Evolutionary conservation across 23 tunicate genomes (phyloP).

Genomic region (Oikopleura vanhoeffeni): DNA sequence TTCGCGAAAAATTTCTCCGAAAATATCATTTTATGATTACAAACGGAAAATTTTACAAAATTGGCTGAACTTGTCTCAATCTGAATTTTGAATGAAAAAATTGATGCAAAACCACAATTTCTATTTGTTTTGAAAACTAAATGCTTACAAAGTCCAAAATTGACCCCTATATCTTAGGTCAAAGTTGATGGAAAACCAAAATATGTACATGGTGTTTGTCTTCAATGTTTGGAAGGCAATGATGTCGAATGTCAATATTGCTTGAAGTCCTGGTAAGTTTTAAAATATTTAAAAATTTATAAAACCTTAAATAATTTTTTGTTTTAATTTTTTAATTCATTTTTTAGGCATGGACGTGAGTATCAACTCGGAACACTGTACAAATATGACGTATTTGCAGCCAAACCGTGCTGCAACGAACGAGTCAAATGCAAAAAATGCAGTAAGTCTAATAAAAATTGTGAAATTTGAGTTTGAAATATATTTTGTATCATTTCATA

Average conservation of each 20-base stretch:
- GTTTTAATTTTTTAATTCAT: background rate
- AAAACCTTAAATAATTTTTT: background rate
- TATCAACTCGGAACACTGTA: slow-evolving; percentile 51
- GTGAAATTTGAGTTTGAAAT: too few species aligned
- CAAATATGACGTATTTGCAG: slow-evolving; percentile 94
- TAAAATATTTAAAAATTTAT: too few species aligned
- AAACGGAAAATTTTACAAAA: too few species aligned
- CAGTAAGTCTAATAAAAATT: slow-evolving; percentile 29
- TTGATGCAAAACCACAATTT: too few species aligned
- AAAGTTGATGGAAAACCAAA: slow-evolving; percentile 53
- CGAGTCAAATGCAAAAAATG: slow-evolving; percentile 83
- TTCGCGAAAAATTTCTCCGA: too few species aligned
- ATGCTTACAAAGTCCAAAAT: too few species aligned
- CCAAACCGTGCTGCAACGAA: slow-evolving; percentile 62
- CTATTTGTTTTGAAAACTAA: too few species aligned
- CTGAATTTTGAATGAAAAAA: too few species aligned
- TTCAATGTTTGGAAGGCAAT: slow-evolving; percentile 60
- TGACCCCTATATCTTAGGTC: too few species aligned
- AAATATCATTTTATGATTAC: too few species aligned
- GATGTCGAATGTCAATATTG: background rate
- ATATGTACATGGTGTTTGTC: slow-evolving; percentile 68
- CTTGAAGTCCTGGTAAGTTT: background rate
- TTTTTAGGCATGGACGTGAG: background rate
- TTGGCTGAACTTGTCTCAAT: too few species aligned
- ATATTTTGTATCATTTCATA: too few species aligned